Percentiles rank a stretch among this genome's conserved stretches.
Conservation (phyloP, 2,797 vertebrate species). For the Danio albolineatus region DNA sequence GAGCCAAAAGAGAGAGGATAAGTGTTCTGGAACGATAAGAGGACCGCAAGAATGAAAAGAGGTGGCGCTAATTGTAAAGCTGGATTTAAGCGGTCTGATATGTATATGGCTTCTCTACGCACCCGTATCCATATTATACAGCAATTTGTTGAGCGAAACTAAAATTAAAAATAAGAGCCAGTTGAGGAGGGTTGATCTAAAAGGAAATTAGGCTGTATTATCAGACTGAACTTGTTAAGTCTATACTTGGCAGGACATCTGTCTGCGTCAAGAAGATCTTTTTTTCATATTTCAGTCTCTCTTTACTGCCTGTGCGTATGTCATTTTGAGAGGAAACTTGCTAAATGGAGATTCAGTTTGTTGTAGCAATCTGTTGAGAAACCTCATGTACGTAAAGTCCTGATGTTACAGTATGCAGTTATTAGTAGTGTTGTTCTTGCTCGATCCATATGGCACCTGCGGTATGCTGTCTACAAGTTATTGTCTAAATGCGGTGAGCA, state of each 20-base stretch:
- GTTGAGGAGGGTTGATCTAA: constrained; percentile 36
- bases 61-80: background rate
- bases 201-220: constrained; percentile 41
- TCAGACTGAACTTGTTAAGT: constrained; percentile 19
- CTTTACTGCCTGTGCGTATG: constrained; percentile 1
- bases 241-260: constrained; percentile 33
- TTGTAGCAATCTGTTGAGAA: background rate
- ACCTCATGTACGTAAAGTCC: background rate
- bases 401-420: constrained; percentile 32
- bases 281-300: background rate
- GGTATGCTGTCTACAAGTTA: background rate
- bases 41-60: background rate
- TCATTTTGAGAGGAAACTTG: constrained; percentile 11
- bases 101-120: background rate
- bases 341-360: constrained; percentile 22
- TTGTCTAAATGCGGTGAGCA: background rate
- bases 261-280: background rate
- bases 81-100: constrained; percentile 5
- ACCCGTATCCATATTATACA: background rate
- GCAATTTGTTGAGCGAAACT: constrained; percentile 1
- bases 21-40: constrained; percentile 50
- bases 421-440: constrained; percentile 6
- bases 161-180: background rate
- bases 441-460: constrained; percentile 2
- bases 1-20: constrained; percentile 14